Conservation (phyloP, 2,888 invertebrate species). For the Opisthograptis luteolata region DNA sequence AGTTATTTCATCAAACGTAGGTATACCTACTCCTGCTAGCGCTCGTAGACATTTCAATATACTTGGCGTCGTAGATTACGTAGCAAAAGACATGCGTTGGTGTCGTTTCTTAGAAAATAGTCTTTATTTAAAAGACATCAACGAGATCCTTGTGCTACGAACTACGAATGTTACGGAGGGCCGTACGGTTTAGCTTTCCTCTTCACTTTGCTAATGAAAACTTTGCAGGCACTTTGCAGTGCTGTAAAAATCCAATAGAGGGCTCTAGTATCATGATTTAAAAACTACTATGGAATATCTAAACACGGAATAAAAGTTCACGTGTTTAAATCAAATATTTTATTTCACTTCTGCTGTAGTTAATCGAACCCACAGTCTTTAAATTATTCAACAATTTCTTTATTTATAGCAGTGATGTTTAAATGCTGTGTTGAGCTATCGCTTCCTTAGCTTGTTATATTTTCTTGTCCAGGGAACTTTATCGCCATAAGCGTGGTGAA, state of each 20-base stretch:
- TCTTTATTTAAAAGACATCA: constrained; percentile 18
- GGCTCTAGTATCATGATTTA: not conserved
- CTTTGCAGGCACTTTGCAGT: not conserved
- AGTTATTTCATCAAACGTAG: no score
- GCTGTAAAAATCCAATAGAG: not conserved
- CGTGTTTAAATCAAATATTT: no score
- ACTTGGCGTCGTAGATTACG: not conserved
- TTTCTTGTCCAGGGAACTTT: constrained; percentile 59
- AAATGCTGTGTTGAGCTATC: not conserved
- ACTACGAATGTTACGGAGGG: not conserved
- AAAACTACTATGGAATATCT: no score
- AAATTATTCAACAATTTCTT: no score
- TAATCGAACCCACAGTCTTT: no score
- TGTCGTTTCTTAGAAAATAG: not conserved
- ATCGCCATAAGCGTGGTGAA: constrained; percentile 76
- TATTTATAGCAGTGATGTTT: not conserved
- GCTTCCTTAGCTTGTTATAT: no score
- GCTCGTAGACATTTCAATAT: no score
- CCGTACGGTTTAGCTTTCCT: no score
- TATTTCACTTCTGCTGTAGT: no score
- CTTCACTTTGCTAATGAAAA: no score
- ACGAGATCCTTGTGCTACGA: constrained; percentile 14
- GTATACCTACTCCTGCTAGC: not conserved
- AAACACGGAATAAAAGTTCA: no score
- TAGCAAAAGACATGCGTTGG: not conserved